Conservation (phyloP, 2,888 invertebrate species). For the Petrolisthes cinctipes region DNA sequence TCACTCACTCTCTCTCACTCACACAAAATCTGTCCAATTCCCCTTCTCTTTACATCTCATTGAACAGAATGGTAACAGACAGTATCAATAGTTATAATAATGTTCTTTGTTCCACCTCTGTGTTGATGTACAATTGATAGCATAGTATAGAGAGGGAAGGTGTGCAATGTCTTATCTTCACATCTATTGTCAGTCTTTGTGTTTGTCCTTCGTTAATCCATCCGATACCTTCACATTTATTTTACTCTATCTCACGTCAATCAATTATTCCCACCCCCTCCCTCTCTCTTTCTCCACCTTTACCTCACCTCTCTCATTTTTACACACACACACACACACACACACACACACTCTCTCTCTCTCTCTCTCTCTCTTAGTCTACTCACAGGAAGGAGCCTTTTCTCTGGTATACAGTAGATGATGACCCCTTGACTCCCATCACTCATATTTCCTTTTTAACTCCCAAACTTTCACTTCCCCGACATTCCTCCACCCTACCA, state of each 20-base stretch:
- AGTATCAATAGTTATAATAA: too few species aligned
- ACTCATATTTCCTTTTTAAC: neutral
- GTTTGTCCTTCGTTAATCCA: neutral
- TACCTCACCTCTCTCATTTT: neutral
- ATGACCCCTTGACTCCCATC: neutral
- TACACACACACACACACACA: neutral
- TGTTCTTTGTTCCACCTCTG: too few species aligned
- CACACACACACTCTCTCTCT: constrained; percentile 24
- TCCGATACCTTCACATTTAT: neutral
- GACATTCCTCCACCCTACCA: neutral
- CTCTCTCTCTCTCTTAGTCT: constrained; percentile 3
- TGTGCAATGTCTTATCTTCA: neutral
- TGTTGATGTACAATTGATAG: too few species aligned
- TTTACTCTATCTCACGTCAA: neutral
- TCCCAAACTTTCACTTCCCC: neutral
- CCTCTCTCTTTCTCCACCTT: neutral
- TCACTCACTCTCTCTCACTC: constrained; percentile 12
- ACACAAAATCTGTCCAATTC: neutral
- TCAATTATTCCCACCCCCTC: neutral
- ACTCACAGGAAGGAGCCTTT: too few species aligned
- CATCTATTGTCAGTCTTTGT: neutral
- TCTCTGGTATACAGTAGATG: neutral
- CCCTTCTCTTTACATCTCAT: neutral
- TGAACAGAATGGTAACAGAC: neutral
- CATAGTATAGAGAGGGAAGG: too few species aligned